Conservation (phyloP, 2,113 vertebrate genomes). For the Rhizomys pruinosus region DNA sequence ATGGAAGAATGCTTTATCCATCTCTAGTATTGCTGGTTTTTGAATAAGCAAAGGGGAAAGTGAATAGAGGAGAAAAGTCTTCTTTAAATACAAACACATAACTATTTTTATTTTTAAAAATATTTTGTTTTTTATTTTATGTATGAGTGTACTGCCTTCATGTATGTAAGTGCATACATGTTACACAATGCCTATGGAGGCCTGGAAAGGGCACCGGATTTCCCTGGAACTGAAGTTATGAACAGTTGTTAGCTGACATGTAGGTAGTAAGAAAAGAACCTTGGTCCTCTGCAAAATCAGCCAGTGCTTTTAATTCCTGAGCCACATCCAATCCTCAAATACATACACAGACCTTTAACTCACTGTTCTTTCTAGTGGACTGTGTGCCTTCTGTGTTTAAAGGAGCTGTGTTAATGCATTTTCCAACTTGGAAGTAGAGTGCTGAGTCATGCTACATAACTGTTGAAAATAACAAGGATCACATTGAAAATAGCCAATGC, state of each 20-base stretch:
- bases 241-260: no score
- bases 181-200: no score
- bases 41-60: background rate
- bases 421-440: background rate
- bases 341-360: background rate
- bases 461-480: background rate
- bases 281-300: no score
- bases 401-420: background rate
- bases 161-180: no score
- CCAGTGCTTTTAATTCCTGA: no score
- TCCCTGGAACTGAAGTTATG: no score
- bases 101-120: background rate
- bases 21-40: background rate
- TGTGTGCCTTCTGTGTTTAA: background rate
- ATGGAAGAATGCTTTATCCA: slow-evolving; percentile 1
- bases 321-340: no score
- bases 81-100: background rate
- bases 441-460: background rate
- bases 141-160: no score
- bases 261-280: no score
- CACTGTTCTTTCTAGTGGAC: background rate
- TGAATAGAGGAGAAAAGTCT: background rate
- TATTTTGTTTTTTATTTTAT: no score
- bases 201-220: no score
- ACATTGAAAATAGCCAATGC: background rate